A percentile compares a stretch with the other conserved stretches of the same genome.
Conservation (phyloP, 2,888 invertebrate genomes). For the Machimus atricapillus region DNA sequence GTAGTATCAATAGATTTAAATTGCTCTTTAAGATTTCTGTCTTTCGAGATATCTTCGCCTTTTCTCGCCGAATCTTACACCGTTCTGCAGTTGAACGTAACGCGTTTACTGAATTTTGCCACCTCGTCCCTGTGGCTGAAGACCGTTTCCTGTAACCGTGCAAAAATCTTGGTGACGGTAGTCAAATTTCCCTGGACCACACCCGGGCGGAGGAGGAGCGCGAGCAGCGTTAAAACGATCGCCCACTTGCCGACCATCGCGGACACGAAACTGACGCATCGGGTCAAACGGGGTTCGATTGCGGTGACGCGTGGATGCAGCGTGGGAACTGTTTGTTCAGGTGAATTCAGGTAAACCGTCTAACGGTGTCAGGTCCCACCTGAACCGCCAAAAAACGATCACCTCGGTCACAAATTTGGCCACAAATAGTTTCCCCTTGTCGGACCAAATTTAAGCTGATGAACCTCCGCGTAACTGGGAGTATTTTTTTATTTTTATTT, state of each 20-base stretch:
- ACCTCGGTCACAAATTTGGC: background rate
- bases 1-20: too few species aligned
- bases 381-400: background rate
- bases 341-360: background rate
- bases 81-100: conserved; percentile 10
- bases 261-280: background rate
- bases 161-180: background rate
- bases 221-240: background rate
- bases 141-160: background rate
- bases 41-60: background rate
- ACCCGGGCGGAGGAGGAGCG: background rate
- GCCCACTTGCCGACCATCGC: background rate
- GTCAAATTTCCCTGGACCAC: background rate
- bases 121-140: background rate
- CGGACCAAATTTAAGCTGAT: background rate
- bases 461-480: background rate
- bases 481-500: background rate
- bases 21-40: background rate
- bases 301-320: background rate
- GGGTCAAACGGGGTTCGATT: background rate
- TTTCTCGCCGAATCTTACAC: background rate
- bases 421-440: background rate
- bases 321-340: background rate
- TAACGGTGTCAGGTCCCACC: background rate
- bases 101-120: background rate